A percentile compares a stretch with the other conserved stretches of the same genome.
These are phyloP conservation scores for Cydia strobilella DNA, from an alignment of 1,140 invertebrate species.

Conservation along the genomic window DNA sequence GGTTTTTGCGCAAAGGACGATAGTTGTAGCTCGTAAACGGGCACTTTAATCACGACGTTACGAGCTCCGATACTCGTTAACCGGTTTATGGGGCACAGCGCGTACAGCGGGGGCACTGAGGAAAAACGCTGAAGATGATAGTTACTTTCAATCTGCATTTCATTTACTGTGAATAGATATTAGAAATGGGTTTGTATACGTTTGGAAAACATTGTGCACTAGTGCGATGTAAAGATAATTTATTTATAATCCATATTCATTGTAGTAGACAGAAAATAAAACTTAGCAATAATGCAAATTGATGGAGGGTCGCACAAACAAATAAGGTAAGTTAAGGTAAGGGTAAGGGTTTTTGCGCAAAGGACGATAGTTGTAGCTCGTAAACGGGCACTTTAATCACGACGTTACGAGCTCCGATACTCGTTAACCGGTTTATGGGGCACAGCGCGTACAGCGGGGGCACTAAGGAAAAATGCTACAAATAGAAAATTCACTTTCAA, in stretches of 20 bases:
- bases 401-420: constrained; percentile 1
- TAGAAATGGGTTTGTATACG: too few species aligned
- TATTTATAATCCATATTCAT: too few species aligned
- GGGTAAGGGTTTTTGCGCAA: too few species aligned
- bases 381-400: constrained; percentile 27
- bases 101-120: neutral
- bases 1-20: neutral
- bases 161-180: neutral
- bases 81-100: constrained; percentile 13
- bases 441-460: neutral
- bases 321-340: too few species aligned
- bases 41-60: constrained; percentile 26
- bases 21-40: constrained; percentile 23
- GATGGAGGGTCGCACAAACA: too few species aligned
- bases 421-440: constrained; percentile 9
- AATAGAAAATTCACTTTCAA: too few species aligned
- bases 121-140: neutral
- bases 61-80: constrained; percentile 28
- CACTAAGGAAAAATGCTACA: neutral
- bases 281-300: neutral
- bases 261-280: too few species aligned
- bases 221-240: too few species aligned
- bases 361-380: constrained; percentile 17
- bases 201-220: too few species aligned
- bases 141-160: neutral